A percentile compares a stretch with the other conserved stretches of the same genome.
These are phyloP conservation scores for Metaphire vulgaris DNA, from an alignment of 1,140 invertebrate species.

Conservation along the genomic window DNA sequence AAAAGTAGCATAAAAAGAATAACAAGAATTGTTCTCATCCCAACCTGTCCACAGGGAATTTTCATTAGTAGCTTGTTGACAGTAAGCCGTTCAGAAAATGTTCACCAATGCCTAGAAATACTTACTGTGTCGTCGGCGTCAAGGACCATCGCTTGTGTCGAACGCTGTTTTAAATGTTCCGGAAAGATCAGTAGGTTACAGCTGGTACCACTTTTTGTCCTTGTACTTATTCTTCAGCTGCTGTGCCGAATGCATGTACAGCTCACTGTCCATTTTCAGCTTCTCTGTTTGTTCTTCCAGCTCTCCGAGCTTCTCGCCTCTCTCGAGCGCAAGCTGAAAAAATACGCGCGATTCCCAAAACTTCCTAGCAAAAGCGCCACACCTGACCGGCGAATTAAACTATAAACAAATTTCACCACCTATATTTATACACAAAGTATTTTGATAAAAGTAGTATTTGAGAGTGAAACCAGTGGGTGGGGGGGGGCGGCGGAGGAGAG, in stretches of 20 bases:
- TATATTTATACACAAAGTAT: no score
- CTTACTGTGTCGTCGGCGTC: neutral
- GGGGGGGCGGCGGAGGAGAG: no score
- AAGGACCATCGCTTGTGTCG: neutral
- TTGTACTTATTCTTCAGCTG: conserved; percentile 59
- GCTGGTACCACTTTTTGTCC: conserved; percentile 53
- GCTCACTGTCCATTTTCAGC: conserved; percentile 84
- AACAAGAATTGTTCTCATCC: no score
- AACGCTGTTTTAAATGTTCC: neutral
- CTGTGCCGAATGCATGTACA: conserved; percentile 77
- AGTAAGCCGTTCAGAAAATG: neutral
- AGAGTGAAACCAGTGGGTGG: no score
- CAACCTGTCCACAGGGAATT: no score
- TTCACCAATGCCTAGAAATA: neutral
- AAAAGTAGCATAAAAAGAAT: no score
- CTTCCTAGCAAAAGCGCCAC: no score
- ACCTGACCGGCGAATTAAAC: no score
- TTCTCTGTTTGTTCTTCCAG: conserved; percentile 83
- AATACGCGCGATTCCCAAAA: no score
- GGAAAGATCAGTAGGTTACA: conserved; percentile 31
- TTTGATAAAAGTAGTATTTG: no score
- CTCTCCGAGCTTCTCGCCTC: conserved; percentile 85
- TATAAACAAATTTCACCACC: no score
- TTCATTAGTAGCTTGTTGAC: no score
- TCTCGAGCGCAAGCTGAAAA: conserved; percentile 60